Percentiles rank a stretch among this genome's conserved stretches.
phyloP scores from a whole-genome alignment of 2,888 invertebrate species.

The Pterostichus madidus region DNA sequence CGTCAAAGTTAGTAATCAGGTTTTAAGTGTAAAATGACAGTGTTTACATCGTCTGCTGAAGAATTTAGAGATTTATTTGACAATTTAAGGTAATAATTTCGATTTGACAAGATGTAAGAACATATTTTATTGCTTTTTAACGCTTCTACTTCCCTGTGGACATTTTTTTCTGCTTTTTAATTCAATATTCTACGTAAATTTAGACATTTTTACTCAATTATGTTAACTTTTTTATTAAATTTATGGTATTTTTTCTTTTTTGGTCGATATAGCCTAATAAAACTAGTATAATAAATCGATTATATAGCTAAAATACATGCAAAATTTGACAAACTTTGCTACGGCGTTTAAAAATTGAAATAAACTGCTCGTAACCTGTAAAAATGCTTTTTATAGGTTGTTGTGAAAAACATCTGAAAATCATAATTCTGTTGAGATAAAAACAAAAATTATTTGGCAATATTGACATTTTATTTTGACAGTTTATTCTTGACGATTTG shows the following conservation, averaged over 20 bases:
- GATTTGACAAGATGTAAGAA: slow-evolving; percentile 52
- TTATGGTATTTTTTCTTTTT: slow-evolving; percentile 4
- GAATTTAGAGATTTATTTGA: slow-evolving; percentile 83
- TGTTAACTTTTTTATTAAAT: slow-evolving; percentile 9
- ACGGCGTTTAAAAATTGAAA: no score
- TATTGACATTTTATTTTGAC: no score
- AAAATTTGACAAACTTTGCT: no score
- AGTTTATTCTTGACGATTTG: no score
- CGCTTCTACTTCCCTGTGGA: not conserved
- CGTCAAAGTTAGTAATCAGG: slow-evolving; percentile 74
- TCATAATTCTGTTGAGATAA: no score
- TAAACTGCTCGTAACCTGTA: no score
- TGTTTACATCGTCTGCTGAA: slow-evolving; percentile 88
- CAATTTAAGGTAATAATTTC: slow-evolving; percentile 79
- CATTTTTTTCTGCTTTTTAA: slow-evolving; percentile 4
- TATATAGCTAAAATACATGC: no score
- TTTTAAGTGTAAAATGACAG: slow-evolving; percentile 80
- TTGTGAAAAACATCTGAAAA: no score
- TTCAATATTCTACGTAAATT: slow-evolving; percentile 2
- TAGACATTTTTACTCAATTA: not conserved
- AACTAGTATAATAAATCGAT: no score
- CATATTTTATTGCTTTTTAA: slow-evolving; percentile 14
- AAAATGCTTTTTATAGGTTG: no score
- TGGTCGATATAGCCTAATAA: no score
- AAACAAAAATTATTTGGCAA: no score